Conservation (phyloP, 2,113 vertebrate species). For the Ahaetulla prasina region DNA sequence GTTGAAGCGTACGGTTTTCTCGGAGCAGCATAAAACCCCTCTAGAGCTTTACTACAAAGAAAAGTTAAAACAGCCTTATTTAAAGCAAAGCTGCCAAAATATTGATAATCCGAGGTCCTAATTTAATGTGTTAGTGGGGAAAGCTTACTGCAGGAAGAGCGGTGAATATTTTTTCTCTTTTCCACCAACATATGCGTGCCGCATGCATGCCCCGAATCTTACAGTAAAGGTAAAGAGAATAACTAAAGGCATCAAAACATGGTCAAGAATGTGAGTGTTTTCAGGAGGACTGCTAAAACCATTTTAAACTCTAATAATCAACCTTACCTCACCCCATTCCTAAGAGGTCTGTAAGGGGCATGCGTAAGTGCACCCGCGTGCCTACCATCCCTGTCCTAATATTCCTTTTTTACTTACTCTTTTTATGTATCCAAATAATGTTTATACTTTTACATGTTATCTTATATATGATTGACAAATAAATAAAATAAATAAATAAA, state of each 20-base stretch:
- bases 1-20: not conserved
- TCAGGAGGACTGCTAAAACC: not conserved
- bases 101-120: constrained; percentile 16
- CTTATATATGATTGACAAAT: too few species aligned
- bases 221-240: not conserved
- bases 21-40: not conserved
- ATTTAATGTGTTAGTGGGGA: constrained; percentile 29
- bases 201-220: not conserved
- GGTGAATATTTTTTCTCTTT: constrained; percentile 3
- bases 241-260: not conserved
- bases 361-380: too few species aligned
- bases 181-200: not conserved
- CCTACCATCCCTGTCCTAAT: too few species aligned
- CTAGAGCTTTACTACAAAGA: not conserved
- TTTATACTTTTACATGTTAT: too few species aligned
- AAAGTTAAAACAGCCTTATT: not conserved
- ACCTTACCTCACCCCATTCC: too few species aligned
- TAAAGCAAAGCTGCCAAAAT: constrained; percentile 25
- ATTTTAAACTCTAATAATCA: not conserved
- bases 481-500: too few species aligned
- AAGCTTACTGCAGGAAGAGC: constrained; percentile 3
- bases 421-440: too few species aligned
- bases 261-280: not conserved
- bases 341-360: too few species aligned
- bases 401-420: too few species aligned